Conservation (phyloP, 2,113 vertebrate species). For the Callithrix jacchus region DNA sequence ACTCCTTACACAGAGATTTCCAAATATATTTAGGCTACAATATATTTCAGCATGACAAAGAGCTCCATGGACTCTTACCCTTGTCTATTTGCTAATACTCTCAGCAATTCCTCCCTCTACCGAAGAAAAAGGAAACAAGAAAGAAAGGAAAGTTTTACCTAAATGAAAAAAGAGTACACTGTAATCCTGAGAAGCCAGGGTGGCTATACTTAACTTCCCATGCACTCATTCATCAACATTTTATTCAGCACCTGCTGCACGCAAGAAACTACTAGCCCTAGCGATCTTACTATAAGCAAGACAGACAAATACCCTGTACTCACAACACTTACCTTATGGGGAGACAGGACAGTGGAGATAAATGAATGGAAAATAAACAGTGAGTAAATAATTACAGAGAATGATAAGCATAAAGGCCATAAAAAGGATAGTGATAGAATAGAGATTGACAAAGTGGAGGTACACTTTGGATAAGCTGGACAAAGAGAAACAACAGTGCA, state of each 20-base stretch:
- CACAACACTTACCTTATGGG: not conserved
- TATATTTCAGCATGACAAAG: not conserved
- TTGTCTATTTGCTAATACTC: not conserved
- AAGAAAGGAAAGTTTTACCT: not conserved
- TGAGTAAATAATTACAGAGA: not conserved
- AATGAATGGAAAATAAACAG: not conserved
- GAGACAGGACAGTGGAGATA: not conserved
- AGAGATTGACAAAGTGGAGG: not conserved
- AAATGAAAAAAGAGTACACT: not conserved
- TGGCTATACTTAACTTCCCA: not conserved
- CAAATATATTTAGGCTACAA: not conserved
- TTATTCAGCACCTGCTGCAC: not conserved
- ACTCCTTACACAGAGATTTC: not conserved
- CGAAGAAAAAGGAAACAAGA: not conserved
- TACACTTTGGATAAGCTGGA: not conserved
- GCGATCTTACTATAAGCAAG: not conserved
- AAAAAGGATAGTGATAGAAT: not conserved
- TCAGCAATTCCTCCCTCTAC: not conserved
- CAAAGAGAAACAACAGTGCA: not conserved
- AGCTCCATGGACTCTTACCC: not conserved
- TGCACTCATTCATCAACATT: not conserved
- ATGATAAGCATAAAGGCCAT: not conserved
- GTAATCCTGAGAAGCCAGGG: not conserved
- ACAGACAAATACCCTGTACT: not conserved
- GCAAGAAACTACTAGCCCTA: not conserved